These are phyloP conservation scores for Meiosimyza platycephala DNA, from an alignment of 2,888 invertebrate genomes.

Conservation along the genomic window DNA sequence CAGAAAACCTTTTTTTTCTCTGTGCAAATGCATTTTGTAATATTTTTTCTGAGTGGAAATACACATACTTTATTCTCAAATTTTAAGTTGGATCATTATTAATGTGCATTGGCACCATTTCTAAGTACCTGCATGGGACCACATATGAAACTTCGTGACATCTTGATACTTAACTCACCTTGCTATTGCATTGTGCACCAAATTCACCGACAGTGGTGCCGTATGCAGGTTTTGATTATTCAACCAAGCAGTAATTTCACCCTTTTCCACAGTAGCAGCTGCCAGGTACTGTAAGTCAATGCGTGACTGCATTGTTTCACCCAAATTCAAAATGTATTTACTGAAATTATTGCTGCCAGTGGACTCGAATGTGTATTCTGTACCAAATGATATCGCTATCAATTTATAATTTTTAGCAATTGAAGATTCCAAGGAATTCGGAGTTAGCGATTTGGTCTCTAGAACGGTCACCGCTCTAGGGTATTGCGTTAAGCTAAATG, in stretches of 20 bases:
- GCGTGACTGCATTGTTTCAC: conserved; percentile 54
- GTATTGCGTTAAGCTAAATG: conserved; percentile 29
- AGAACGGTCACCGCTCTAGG: conserved; percentile 33
- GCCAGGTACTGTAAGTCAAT: conserved; percentile 69
- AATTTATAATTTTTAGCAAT: conserved; percentile 39
- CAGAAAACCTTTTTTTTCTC: too few relatives aligned
- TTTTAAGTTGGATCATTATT: too few relatives aligned
- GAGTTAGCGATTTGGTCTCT: conserved; percentile 10
- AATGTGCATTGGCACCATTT: too few relatives aligned
- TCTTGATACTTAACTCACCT: conserved; percentile 47
- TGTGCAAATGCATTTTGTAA: too few relatives aligned
- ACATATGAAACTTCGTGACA: too few relatives aligned
- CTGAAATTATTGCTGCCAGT: conserved; percentile 29
- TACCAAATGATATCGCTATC: conserved; percentile 17
- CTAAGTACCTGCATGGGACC: too few relatives aligned
- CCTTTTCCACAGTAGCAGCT: conserved; percentile 68
- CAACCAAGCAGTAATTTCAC: conserved; percentile 74
- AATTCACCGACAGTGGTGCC: conserved; percentile 73
- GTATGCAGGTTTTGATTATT: conserved; percentile 83
- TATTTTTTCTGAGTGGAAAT: too few relatives aligned
- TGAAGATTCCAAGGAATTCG: conserved; percentile 28
- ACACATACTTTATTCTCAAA: too few relatives aligned
- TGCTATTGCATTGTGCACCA: conserved; percentile 73
- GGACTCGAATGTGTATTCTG: conserved; percentile 7
- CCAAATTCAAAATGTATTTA: conserved; percentile 43